Percentiles rank a stretch among this genome's conserved stretches.
Evolutionary conservation across 2,113 vertebrate species (phyloP).

Genomic region (Neoarius graeffei): DNA sequence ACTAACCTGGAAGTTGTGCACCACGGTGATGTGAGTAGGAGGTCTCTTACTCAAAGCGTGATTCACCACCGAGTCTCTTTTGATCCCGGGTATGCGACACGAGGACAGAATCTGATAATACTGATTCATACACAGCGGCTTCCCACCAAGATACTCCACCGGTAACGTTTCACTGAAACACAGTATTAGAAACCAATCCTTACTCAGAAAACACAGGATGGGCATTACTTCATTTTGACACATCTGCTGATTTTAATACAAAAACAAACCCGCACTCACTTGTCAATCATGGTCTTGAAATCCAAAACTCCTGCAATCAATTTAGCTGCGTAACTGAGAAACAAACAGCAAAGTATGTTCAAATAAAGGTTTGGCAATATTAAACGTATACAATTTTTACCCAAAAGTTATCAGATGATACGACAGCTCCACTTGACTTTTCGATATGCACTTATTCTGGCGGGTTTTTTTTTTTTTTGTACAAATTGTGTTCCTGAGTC

Average conservation of each 20-base stretch:
- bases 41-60: constrained; percentile 78
- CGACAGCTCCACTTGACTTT: background rate
- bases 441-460: background rate
- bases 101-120: constrained; percentile 95
- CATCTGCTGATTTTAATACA: background rate
- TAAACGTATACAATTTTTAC: background rate
- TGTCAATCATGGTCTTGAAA: constrained; percentile 96
- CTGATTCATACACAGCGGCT: constrained; percentile 94
- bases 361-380: background rate
- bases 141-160: constrained; percentile 83
- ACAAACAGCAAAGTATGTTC: background rate
- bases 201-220: background rate
- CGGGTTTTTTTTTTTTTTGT: background rate
- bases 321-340: constrained; percentile 88
- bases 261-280: constrained; percentile 77
- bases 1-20: constrained; percentile 91
- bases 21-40: constrained; percentile 86
- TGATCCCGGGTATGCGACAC: constrained; percentile 88
- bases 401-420: background rate
- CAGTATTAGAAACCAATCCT: constrained; percentile 9
- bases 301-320: constrained; percentile 91
- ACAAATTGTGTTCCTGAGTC: background rate
- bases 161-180: constrained; percentile 85
- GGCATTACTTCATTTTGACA: background rate
- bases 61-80: constrained; percentile 85